Conservation (phyloP, 2,113 vertebrate species). For the Rhinichthys klamathensis region DNA sequence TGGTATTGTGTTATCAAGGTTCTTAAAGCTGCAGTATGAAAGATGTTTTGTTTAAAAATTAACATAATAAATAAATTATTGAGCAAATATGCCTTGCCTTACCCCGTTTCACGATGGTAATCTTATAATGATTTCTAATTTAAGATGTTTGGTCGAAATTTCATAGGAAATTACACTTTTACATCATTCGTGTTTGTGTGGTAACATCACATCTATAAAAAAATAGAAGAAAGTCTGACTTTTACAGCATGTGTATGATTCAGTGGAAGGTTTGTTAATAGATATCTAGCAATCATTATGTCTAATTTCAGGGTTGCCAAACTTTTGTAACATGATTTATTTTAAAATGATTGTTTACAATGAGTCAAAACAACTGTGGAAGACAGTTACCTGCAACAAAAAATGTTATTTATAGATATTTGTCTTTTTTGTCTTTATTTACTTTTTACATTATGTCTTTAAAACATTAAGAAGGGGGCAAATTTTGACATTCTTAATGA, state of each 20-base stretch:
- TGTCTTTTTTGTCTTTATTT: background rate
- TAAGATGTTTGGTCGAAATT: background rate
- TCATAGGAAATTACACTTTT: background rate
- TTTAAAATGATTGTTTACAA: background rate
- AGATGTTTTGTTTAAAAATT: background rate
- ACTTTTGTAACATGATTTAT: too few relatives aligned
- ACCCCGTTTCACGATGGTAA: background rate
- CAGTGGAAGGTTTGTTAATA: background rate
- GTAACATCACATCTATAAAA: background rate
- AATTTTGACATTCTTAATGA: background rate
- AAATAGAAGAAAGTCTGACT: too few relatives aligned
- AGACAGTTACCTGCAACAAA: background rate
- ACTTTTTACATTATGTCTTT: too few relatives aligned
- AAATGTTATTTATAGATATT: background rate
- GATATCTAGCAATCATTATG: background rate
- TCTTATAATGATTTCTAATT: background rate
- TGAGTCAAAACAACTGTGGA: background rate
- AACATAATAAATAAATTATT: too few relatives aligned
- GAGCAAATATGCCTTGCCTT: too few relatives aligned
- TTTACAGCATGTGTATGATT: too few relatives aligned
- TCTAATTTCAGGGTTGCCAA: background rate
- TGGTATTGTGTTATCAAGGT: background rate
- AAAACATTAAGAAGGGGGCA: background rate
- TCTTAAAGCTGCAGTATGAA: background rate
- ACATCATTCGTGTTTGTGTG: background rate